Percentiles rank a stretch among this genome's conserved stretches.
phyloP scores from a whole-genome alignment of 2,888 invertebrate species.

The Chymomyza fuscimana region DNA sequence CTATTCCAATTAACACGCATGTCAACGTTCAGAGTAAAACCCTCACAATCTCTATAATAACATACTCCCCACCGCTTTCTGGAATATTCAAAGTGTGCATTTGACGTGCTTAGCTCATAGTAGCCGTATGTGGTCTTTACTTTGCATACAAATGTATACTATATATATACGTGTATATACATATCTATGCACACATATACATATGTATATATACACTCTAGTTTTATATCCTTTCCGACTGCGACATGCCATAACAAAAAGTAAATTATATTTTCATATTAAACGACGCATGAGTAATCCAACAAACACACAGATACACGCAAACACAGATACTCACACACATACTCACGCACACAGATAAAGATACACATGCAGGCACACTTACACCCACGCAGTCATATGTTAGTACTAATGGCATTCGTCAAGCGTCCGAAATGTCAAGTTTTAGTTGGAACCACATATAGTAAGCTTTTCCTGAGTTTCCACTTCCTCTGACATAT shows the following conservation, averaged over 20 bases:
- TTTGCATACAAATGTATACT: slow-evolving; percentile 24
- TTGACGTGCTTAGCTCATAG: slow-evolving; percentile 48
- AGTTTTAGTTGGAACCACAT: not conserved
- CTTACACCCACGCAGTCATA: slow-evolving; percentile 19
- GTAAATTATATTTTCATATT: slow-evolving; percentile 64
- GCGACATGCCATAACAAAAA: slow-evolving; percentile 40
- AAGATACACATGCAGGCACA: not conserved
- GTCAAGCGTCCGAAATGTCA: slow-evolving; percentile 15
- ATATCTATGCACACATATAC: not conserved
- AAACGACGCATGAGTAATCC: slow-evolving; percentile 49
- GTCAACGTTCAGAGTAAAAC: slow-evolving; percentile 17
- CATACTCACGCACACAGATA: not conserved
- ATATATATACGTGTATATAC: not conserved
- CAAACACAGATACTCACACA: not conserved
- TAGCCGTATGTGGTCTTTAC: slow-evolving; percentile 22
- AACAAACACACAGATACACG: slow-evolving; percentile 1
- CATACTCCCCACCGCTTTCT: not conserved
- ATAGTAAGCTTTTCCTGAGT: not conserved
- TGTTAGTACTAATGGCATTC: slow-evolving; percentile 45
- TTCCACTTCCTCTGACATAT: not conserved
- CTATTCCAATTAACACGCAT: slow-evolving; percentile 40
- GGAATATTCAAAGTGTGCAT: slow-evolving; percentile 33
- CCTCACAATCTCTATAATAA: not conserved
- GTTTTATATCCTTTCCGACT: slow-evolving; percentile 5
- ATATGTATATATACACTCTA: not conserved